phyloP scores from a whole-genome alignment of 1,140 invertebrate species.

The Bombus impatiens region DNA sequence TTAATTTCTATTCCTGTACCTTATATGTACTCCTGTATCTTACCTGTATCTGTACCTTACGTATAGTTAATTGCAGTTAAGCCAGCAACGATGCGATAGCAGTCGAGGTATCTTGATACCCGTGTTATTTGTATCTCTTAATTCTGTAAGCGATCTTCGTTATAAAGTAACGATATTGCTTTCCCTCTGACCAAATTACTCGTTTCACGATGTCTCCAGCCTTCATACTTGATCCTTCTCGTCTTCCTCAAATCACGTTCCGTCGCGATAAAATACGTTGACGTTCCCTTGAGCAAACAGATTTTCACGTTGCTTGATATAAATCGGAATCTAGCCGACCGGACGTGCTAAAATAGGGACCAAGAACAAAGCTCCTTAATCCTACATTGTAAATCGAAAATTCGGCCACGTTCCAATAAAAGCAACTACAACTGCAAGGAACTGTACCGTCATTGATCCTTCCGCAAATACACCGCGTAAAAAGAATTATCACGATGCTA shows the following conservation, averaged over 20 bases:
- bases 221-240: slow-evolving; percentile 45
- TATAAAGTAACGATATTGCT: neutral
- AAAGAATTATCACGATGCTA: too few species aligned
- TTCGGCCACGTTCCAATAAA: neutral
- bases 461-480: too few species aligned
- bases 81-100: too few species aligned
- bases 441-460: too few species aligned
- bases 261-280: slow-evolving; percentile 27
- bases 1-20: too few species aligned
- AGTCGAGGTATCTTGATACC: too few species aligned
- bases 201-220: neutral
- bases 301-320: slow-evolving; percentile 42
- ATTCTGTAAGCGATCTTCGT: neutral
- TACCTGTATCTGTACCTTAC: neutral
- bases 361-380: neutral
- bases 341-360: neutral
- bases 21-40: too few species aligned
- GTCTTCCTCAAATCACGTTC: slow-evolving; percentile 47
- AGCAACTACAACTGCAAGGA: too few species aligned
- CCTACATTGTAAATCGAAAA: neutral
- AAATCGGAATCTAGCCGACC: slow-evolving; percentile 30
- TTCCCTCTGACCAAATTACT: neutral
- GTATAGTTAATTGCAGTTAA: too few species aligned
- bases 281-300: slow-evolving; percentile 27
- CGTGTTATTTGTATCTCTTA: neutral